Evolutionary conservation across 1,140 invertebrate genomes (phyloP), one percentile per base, ranked within the genome.

Genomic region (Bombus cullumanus): DNA sequence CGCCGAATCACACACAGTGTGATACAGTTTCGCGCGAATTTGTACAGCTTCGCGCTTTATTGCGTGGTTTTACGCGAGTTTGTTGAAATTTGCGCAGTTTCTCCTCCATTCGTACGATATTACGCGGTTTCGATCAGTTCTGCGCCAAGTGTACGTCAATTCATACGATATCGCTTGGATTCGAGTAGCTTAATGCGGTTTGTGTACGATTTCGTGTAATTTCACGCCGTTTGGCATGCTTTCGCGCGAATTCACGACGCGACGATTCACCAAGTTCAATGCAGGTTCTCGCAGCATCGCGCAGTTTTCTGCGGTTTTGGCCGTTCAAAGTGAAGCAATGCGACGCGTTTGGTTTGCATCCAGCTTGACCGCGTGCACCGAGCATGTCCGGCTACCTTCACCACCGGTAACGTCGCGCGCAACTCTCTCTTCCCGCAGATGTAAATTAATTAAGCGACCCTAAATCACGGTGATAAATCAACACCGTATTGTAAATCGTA

Each of bases 361-460:
- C 37, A 25, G 18, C 34, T 66, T 31, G 34, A 25, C 34, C 68
- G 34, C 34, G 41, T 6, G n/a, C 25, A 22, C 22, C 41, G 72
- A 25, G 12, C 6, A 25, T 18, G 13, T 75, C 62, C 22, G 8
- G 34, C 15, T 31, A 5, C n/a, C 28, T 53, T 22, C 59, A 41
- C 9, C n/a, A 8, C 15, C 39, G 62, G 69, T 77, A 68, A 68
- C 37, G 62, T 76, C 62, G 22, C 81, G 25, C 37, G 53, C 39
- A 34, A 41, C n/a, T 31, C 64, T 31, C 34, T 4, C 37, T 71
- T 71, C 18, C 59, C 57, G 41, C 41, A 53, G 72, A 83, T 83
- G 73, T 83, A 68, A 83, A 83, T 83, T 83, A 83, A 77, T 83
- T 83, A 77, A 83, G 62, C 81, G 62, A 3, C 31, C 9, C 41